A percentile compares a stretch with the other conserved stretches of the same genome.
Conservation (phyloP, 2,888 invertebrate genomes). For the Cheilosia grossa region DNA sequence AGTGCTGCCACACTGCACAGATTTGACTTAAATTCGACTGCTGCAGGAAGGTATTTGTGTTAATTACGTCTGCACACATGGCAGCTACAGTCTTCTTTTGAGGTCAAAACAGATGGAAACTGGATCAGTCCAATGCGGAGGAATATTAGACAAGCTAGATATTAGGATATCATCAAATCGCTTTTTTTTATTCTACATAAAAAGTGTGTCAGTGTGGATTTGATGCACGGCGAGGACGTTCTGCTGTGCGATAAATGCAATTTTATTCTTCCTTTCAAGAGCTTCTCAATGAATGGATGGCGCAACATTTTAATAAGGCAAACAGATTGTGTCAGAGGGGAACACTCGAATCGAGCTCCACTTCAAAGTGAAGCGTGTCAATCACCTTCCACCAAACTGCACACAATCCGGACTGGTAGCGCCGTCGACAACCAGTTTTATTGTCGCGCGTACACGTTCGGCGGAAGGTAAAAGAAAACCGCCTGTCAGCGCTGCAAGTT, state of each 20-base stretch:
- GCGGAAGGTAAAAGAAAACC: not conserved
- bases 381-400: slow-evolving; percentile 19
- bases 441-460: no score
- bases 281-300: slow-evolving; percentile 8
- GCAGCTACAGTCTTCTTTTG: slow-evolving; percentile 13
- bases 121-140: slow-evolving; percentile 70
- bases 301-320: no score
- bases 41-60: slow-evolving; percentile 61
- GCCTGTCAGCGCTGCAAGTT: not conserved
- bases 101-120: slow-evolving; percentile 51
- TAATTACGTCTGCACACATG: slow-evolving; percentile 54
- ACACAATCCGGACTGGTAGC: slow-evolving; percentile 3
- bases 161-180: slow-evolving; percentile 54
- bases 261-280: slow-evolving; percentile 15
- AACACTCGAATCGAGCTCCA: not conserved
- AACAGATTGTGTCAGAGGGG: no score
- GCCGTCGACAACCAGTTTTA: slow-evolving; percentile 20
- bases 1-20: slow-evolving; percentile 34
- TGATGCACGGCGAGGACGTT: slow-evolving; percentile 1
- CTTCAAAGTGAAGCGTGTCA: slow-evolving; percentile 4
- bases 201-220: slow-evolving; percentile 44
- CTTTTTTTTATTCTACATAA: slow-evolving; percentile 28
- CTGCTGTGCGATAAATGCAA: slow-evolving; percentile 11
- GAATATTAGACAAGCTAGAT: slow-evolving; percentile 47
- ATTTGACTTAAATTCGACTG: slow-evolving; percentile 37